Base-by-base conservation (phyloP, 2,888 invertebrate genomes). In the Acleris emargana region DNA sequence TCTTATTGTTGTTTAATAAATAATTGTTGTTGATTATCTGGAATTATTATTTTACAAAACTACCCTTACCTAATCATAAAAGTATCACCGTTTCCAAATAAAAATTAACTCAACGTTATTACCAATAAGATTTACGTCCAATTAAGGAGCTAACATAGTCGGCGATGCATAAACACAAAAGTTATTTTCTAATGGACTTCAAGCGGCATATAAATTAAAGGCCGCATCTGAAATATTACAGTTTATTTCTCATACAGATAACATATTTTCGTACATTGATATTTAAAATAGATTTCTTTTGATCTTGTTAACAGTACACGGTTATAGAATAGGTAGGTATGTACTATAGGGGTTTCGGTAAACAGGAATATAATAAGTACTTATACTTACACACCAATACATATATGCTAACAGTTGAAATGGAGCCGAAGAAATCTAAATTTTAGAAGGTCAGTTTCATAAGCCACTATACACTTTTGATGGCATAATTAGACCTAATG, bases 201-300 rank as follows among this genome's bases (percentile, higher is more conserved):
- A 6, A n/a, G n/a, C 11, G 43, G n/a, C n/a, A 5, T 5, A 16
- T 70, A 69, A 68, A 68, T 60, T 57, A 70, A 70, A 63, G 25
- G 32, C 47, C 17, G 17, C 68, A 73, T 71, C 67, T 64, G 64
- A 68, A 69, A 74, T 83, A 79, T 79, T 76, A 73, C 76, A 74
- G 73, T 81, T 88, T 87, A 87, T 88, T 88, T 86, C 25, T 83
- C 76, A 84, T 89, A 91, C 89, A 87, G 74, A 83, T 88, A 90
- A 90, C 89, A 89, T 89, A 89, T 77, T 86, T 81, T 87, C 84
- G 76, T 91, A 91, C 88, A 90, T 78, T 89, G 85, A 89, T 91
- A 91, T 90, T 91, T 89, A 91, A 91, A 91, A 91, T 91, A 91
- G 87, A 90, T 86, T 87, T 87, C 83, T 86, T 88, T 86, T 78